Conservation (phyloP, 2,797 vertebrate genomes). For the Salarias fasciatus region DNA sequence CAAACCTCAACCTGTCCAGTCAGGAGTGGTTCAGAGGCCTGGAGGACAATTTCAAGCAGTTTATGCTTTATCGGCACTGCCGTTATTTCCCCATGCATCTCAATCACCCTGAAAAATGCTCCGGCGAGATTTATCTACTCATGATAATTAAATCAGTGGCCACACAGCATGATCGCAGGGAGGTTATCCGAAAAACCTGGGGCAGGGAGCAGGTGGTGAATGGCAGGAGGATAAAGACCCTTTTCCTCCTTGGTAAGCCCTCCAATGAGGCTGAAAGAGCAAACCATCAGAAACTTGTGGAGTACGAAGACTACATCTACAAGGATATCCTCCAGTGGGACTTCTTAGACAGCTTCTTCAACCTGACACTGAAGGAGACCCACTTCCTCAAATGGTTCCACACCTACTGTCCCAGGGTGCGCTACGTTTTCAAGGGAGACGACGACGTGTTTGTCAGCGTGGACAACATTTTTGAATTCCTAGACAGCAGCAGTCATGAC, state of each 20-base stretch:
- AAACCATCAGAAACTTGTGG: constrained; percentile 95
- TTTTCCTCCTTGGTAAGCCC: constrained; percentile 91
- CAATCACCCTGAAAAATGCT: constrained; percentile 94
- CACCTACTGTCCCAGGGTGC: constrained; percentile 87
- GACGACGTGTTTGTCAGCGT: constrained; percentile 94
- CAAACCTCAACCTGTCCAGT: constrained; percentile 87
- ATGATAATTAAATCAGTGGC: constrained; percentile 94
- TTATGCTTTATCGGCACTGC: constrained; percentile 92
- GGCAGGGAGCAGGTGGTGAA: constrained; percentile 86
- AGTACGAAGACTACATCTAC: constrained; percentile 92
- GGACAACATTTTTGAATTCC: constrained; percentile 90
- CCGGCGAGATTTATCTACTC: constrained; percentile 83
- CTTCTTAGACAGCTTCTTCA: constrained; percentile 97
- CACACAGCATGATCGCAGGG: constrained; percentile 91
- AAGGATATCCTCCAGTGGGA: constrained; percentile 96
- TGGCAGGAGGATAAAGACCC: constrained; percentile 82
- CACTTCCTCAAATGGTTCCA: constrained; percentile 98
- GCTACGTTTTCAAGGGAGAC: constrained; percentile 93
- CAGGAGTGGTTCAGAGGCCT: constrained; percentile 87
- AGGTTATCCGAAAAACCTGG: constrained; percentile 95
- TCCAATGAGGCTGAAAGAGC: constrained; percentile 86
- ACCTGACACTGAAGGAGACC: constrained; percentile 96
- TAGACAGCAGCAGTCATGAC: constrained; percentile 75
- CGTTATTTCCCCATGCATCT: constrained; percentile 92
- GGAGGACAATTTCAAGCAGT: constrained; percentile 90